Base-by-base conservation (phyloP, 2,797 vertebrate genomes). In the Sebastes minor region DNA sequence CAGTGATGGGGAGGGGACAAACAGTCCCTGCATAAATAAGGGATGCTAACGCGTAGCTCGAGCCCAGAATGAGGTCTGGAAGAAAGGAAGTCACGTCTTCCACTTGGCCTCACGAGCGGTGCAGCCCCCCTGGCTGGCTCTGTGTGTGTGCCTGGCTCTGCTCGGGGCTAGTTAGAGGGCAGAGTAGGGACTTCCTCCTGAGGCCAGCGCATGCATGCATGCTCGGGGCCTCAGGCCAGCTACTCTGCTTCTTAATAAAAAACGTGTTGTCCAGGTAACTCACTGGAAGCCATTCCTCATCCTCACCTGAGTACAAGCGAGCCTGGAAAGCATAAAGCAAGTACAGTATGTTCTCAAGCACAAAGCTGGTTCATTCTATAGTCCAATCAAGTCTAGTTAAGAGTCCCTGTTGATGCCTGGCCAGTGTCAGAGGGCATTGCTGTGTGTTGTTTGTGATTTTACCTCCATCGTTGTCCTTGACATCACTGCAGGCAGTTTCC, bases 381-480 rank as follows among this genome's bases (percentile, higher is more conserved):
- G 88, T 89, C 74, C 83, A 78, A 87, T 73, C 38, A 35, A 80
- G 85, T 86, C 80, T 57, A 32, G 71, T 86, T 74, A 80, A 89
- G 80, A 76, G 83, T 81, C 76, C 53, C 64, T 56, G 72, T 80
- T 59, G 75, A 76, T 63, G 59, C 65, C 60, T 69, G 57, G 75
- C 67, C 86, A 76, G 71, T 78, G 77, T 84, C 68, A 87, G 63
- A 90, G 81, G 77, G 61, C 65, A 68, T 25, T 76, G 60, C 49
- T 69, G 65, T 75, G 66, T 78, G 82, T 32, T 74, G 67, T 86
- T 82, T 89, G 79, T 76, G 81, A 85, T 81, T 95, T 93, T 98
- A 99, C 99, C 99, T 97, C 96, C 98, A 6, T 99, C 99, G 28
- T 99, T 99, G 97, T 99, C 99, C 92, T 99, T 99, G 90, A 96